A percentile compares a stretch with the other conserved stretches of the same genome.
Conservation (phyloP, 1,140 invertebrate species). For the Sinonovacula constricta region DNA sequence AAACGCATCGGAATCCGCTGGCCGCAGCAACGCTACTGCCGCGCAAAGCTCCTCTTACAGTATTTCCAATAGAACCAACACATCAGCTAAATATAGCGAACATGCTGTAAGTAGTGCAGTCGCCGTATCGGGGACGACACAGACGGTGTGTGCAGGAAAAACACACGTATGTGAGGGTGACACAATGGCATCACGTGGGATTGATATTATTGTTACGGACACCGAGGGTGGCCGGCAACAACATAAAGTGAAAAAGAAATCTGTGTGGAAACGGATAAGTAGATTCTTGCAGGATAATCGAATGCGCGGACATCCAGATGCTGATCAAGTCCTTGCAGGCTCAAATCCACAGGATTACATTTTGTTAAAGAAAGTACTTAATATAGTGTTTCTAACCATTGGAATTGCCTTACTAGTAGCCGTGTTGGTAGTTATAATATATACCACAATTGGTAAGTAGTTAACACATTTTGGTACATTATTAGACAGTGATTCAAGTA, state of each 20-base stretch:
- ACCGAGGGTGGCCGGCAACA: constrained; percentile 9
- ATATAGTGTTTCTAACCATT: constrained; percentile 34
- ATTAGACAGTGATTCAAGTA: no score
- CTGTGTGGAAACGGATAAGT: constrained; percentile 24
- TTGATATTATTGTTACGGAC: constrained; percentile 46
- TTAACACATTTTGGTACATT: no score
- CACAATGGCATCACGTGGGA: constrained; percentile 31
- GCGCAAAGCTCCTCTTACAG: not conserved
- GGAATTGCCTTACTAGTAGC: constrained; percentile 44
- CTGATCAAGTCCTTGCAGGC: constrained; percentile 23
- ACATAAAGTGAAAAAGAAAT: constrained; percentile 26
- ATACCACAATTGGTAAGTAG: constrained; percentile 35
- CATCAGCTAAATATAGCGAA: no score
- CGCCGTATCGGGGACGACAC: not conserved
- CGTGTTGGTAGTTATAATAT: constrained; percentile 44
- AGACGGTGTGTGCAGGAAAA: no score
- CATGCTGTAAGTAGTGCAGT: not conserved
- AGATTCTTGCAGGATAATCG: constrained; percentile 39
- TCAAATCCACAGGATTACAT: constrained; percentile 34
- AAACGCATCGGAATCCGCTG: not conserved
- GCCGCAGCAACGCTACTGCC: not conserved
- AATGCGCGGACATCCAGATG: constrained; percentile 41
- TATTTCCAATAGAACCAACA: not conserved
- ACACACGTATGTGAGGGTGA: not conserved
- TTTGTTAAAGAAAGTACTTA: constrained; percentile 45